Base-by-base conservation (phyloP, 2,888 invertebrate species). In the Hedya salicella region DNA sequence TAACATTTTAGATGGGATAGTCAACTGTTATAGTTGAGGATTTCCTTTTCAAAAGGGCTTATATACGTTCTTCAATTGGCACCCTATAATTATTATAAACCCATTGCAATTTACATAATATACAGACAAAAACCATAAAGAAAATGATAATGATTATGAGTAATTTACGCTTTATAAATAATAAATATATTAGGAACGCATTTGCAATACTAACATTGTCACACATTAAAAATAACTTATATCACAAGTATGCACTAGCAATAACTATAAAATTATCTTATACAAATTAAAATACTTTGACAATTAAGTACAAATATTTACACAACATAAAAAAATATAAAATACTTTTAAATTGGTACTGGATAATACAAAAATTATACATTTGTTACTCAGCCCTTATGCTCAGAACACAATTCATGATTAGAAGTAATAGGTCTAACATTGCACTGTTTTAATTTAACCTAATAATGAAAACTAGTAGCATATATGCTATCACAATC, bases 401-500 rank as follows among this genome's bases (percentile, higher is more conserved):
- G 14, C 44, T 42, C 25, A 14, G 21, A 40, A 40, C 40, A 54
- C 13, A 32, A 16, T 44, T 17, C 32, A 30, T 25, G 30, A 30
- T 13, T 44, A 56, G 3, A 42, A 32, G 2, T 11, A 6, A 46
- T 17, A 32, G 42, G 44, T 30, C 46, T 57, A 32, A n/a, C 57
- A 57, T 46, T 57, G 57, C 57, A 62, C 42, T 62, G 49, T 40
- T 25, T 30, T 52, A 52, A 42, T 52, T 25, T 21, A 66, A 66
- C 30, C 59, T 63, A 49, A 30, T 46, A 30, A 30, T 13, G 19
- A 39, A 62, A 60, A 53, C 50, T 53, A 59, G 60, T 17, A 59
- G 25, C 25, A 50, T 56, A 54, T 70, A 69, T 71, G 70, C 69
- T 75, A 77, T 75, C 76, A 78, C 77, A 78, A 72, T 72, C 64